Evolutionary conservation across 2,113 vertebrate species (phyloP).

Genomic region (Pogona vitticeps): DNA sequence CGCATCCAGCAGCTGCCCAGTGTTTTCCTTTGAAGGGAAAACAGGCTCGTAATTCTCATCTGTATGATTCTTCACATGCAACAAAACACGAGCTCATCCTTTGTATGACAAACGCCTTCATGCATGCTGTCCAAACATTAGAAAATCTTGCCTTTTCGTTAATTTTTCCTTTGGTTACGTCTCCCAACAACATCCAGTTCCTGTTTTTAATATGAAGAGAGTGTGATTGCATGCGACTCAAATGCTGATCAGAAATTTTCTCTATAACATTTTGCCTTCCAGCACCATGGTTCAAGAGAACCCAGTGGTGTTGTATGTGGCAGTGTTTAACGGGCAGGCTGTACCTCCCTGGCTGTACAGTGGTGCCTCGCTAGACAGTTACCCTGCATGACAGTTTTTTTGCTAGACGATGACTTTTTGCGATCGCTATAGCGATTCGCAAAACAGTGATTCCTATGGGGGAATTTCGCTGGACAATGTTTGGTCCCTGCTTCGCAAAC

Average conservation of each 20-base stretch:
- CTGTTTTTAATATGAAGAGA: slow-evolving; percentile 39
- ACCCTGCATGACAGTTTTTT: too few species aligned
- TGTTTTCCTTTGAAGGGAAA: background rate
- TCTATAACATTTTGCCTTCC: slow-evolving; percentile 31
- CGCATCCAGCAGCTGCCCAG: background rate
- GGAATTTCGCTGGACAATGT: too few species aligned
- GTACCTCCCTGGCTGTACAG: slow-evolving; percentile 42
- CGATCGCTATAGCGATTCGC: too few species aligned
- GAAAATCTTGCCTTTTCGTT: background rate
- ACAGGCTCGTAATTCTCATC: background rate
- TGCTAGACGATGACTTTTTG: too few species aligned
- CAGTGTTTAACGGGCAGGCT: slow-evolving; percentile 25
- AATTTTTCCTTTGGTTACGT: slow-evolving; percentile 1
- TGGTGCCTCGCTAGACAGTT: too few species aligned
- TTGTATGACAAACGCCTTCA: background rate
- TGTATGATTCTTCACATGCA: background rate
- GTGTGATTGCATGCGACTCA: slow-evolving; percentile 43
- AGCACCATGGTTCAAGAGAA: slow-evolving; percentile 8
- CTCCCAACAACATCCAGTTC: background rate
- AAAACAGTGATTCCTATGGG: too few species aligned
- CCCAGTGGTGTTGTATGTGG: slow-evolving; percentile 22
- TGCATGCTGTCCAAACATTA: background rate
- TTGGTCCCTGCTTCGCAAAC: too few species aligned
- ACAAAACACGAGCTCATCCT: slow-evolving; percentile 12
- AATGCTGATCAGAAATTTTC: slow-evolving; percentile 23